A percentile compares a stretch with the other conserved stretches of the same genome.
Conservation (phyloP, 2,797 vertebrate genomes). For the Graptemys geographica region DNA sequence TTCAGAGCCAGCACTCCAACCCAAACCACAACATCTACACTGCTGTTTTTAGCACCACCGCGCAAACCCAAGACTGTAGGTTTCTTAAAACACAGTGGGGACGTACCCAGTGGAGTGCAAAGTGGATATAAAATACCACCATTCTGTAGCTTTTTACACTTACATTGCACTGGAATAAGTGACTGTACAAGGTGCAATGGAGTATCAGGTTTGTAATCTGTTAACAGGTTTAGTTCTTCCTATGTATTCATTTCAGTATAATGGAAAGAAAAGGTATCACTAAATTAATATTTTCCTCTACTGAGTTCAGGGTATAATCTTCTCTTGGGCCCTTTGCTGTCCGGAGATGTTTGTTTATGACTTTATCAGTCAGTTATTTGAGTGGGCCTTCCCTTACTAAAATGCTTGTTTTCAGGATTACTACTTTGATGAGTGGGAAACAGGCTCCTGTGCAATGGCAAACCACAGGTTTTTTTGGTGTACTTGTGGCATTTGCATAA, state of each 20-base stretch:
- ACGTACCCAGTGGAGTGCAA: background rate
- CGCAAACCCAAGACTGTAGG: background rate
- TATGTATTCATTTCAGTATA: background rate
- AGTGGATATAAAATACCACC: background rate
- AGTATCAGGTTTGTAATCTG: background rate
- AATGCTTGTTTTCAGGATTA: background rate
- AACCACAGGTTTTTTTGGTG: background rate
- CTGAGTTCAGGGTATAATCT: background rate
- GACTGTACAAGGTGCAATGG: background rate
- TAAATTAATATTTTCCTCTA: background rate
- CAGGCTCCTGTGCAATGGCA: background rate
- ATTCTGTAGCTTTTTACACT: background rate
- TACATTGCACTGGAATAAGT: background rate
- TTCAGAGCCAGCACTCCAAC: background rate
- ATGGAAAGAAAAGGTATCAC: background rate
- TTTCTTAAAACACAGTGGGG: background rate
- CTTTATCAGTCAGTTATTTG: slow-evolving; percentile 21
- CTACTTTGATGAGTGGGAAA: background rate
- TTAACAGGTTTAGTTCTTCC: background rate
- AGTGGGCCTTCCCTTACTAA: background rate
- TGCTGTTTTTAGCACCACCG: background rate
- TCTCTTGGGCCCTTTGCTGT: background rate
- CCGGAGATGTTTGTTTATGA: background rate
- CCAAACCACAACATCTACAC: background rate
- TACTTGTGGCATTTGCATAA: background rate